phyloP scores from a whole-genome alignment of 2,113 vertebrate genomes.

The Nettapus auritus region DNA sequence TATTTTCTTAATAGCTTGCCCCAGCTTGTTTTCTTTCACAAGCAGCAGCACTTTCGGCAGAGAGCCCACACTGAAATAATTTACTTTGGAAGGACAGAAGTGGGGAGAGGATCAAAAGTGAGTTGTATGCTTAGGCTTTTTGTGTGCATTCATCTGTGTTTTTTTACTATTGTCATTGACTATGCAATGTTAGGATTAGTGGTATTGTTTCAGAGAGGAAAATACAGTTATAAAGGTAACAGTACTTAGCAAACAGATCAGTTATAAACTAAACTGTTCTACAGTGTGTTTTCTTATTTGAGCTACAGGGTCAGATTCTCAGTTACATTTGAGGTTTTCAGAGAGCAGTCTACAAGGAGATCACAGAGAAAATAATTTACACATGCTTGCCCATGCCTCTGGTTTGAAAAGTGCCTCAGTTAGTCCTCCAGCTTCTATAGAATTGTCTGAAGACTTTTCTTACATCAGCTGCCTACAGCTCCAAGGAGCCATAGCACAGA shows the following conservation, averaged over 20 bases:
- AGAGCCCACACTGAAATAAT: constrained; percentile 57
- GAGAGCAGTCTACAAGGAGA: neutral
- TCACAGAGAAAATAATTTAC: neutral
- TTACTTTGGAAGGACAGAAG: constrained; percentile 44
- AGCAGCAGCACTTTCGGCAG: constrained; percentile 44
- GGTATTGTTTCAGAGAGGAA: constrained; percentile 18
- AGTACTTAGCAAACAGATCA: constrained; percentile 8
- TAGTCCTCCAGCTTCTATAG: neutral
- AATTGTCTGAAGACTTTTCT: neutral
- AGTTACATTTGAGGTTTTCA: constrained; percentile 8
- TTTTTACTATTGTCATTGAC: constrained; percentile 8
- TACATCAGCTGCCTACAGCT: neutral
- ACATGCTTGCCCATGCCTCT: neutral
- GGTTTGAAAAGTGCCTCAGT: neutral
- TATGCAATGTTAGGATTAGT: neutral
- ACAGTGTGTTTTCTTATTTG: constrained; percentile 11
- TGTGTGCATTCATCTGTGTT: neutral
- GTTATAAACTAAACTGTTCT: constrained; percentile 18
- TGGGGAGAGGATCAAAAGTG: constrained; percentile 13
- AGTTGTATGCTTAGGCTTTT: neutral
- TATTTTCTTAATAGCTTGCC: constrained; percentile 70
- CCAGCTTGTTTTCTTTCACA: constrained; percentile 60
- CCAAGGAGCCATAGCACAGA: neutral
- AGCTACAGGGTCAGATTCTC: constrained; percentile 4
- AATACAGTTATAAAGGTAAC: constrained; percentile 38